A percentile compares a stretch with the other conserved stretches of the same genome.
Conservation (phyloP, 2,888 invertebrate genomes). For the Acrocera orbiculus region DNA sequence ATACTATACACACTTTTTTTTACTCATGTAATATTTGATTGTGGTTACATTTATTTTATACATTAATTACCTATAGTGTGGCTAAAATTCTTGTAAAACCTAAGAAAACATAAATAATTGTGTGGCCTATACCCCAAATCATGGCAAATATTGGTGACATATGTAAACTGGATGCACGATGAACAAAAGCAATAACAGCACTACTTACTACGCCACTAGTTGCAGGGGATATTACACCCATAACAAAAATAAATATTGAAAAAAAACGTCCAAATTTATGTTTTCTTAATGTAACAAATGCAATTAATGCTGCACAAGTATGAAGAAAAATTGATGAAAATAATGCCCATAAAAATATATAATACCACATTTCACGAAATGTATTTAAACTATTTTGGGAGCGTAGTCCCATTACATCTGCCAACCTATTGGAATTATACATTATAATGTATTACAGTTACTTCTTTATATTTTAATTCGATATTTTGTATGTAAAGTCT, state of each 20-base stretch:
- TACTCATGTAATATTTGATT: no score
- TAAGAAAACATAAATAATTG: conserved; percentile 70
- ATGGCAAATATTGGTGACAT: conserved; percentile 86
- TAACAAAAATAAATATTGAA: conserved; percentile 68
- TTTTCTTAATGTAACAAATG: conserved; percentile 79
- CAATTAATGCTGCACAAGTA: conserved; percentile 74
- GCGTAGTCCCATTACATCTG: conserved; percentile 49
- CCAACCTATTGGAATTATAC: no score
- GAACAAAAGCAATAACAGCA: conserved; percentile 86
- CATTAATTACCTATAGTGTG: conserved; percentile 47
- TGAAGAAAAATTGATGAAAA: conserved; percentile 89
- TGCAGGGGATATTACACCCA: conserved; percentile 78
- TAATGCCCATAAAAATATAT: conserved; percentile 88
- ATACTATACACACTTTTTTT: no score
- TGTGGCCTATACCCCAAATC: conserved; percentile 90
- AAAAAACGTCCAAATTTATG: conserved; percentile 92
- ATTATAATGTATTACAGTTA: no score
- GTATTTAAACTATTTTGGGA: conserved; percentile 47
- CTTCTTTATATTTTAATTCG: no score
- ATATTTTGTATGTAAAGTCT: no score
- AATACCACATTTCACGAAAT: conserved; percentile 91
- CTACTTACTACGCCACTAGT: conserved; percentile 78
- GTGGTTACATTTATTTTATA: no score
- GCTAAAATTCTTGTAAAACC: conserved; percentile 88
- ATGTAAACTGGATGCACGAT: conserved; percentile 70